Base-by-base conservation (phyloP, 2,888 invertebrate genomes). In the Eudemis profundana region DNA sequence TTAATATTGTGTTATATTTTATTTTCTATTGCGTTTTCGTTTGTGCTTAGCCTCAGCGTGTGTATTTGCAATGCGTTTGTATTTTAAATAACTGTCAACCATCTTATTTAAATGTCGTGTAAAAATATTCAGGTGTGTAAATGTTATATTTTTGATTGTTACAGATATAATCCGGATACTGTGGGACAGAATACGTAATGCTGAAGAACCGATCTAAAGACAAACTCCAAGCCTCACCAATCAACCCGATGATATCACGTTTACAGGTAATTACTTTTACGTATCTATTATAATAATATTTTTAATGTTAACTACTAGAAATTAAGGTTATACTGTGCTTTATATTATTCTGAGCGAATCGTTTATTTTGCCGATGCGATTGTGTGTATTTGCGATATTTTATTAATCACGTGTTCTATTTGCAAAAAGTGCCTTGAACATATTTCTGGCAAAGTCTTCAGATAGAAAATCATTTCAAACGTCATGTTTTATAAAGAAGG, bases 11-110 rank as follows among this genome's bases (percentile, higher is more conserved):
- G 38, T 67, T 70, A 29, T 61, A 47, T 61, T 65, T 72, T 75
- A 66, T 68, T 67, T 27, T 60, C 5, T 64, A 33, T 33, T 59
- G 64, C 60, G 64, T 71, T 68, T 66, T 3, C 27, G n/a, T 54
- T 19, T 68, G 68, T 69, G 68, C 72, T 60, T 68, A 60, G 79
- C 81, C 79, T 78, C 68, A 60, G 79, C 81, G 79, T 78, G 68
- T 61, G 82, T 78, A 67, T 57, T 61, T 71, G 80, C 77, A 77
- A 63, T 74, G 76, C 75, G 68, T 67, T 67, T 66, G 69, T 67
- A 36, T 23, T 42, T 56, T 15, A 15, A 14, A 17, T 33, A 40
- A 23, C 36, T 8, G 23, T 10, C 10, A 23, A 36, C 44, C 17
- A 29, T 33, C n/a, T 12, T 10, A 33, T 33, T 44, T 5, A 15